Conservation (phyloP, 2,113 vertebrate species). For the Aythya baeri region DNA sequence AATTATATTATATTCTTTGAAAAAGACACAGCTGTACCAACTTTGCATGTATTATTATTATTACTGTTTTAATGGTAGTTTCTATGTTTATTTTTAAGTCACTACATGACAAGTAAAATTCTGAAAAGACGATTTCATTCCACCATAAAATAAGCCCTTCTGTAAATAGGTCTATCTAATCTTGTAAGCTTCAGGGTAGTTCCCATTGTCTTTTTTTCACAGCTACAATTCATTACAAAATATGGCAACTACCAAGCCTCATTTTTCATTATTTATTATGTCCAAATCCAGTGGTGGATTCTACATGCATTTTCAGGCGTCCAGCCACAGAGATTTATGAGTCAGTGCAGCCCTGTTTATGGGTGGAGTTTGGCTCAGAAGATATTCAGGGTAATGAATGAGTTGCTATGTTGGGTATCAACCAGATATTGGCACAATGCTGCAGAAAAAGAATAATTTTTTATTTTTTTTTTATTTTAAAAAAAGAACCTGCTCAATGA, state of each 20-base stretch:
- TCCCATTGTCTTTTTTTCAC: slow-evolving; percentile 30
- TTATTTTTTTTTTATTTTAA: too few species aligned
- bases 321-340: slow-evolving; percentile 62
- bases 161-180: slow-evolving; percentile 23
- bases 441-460: background rate
- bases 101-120: background rate
- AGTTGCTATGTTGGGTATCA: slow-evolving; percentile 35
- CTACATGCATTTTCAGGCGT: background rate
- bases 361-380: slow-evolving; percentile 51
- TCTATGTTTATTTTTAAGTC: background rate
- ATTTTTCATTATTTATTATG: slow-evolving; percentile 66
- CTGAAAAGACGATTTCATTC: background rate
- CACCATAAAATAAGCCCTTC: slow-evolving; percentile 8
- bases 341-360: slow-evolving; percentile 48
- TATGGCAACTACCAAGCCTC: slow-evolving; percentile 28
- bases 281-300: slow-evolving; percentile 37
- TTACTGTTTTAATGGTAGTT: background rate
- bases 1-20: background rate
- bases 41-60: background rate
- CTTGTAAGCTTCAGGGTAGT: slow-evolving; percentile 9
- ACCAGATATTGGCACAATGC: background rate
- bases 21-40: background rate
- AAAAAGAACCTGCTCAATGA: background rate
- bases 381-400: slow-evolving; percentile 52
- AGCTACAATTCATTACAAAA: slow-evolving; percentile 60